phyloP scores from a whole-genome alignment of 2,113 vertebrate genomes.

The Oostethus manadensis region DNA sequence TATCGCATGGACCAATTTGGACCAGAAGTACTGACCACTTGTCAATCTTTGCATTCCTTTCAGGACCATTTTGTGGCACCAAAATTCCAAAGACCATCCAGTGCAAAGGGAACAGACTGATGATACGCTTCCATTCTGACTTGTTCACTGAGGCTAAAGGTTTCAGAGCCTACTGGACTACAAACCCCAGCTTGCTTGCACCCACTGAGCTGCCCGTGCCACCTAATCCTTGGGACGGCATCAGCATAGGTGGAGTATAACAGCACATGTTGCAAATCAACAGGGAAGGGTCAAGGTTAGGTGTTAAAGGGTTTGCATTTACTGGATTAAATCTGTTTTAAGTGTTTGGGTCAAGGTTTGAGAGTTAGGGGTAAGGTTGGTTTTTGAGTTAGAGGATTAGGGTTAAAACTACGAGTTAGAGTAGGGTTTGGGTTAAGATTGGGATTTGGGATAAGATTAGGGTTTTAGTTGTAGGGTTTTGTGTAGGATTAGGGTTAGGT shows the following conservation, averaged over 20 bases:
- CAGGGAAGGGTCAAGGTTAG: no score
- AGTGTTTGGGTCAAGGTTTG: no score
- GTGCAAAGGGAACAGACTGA: slow-evolving; percentile 54
- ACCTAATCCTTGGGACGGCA: slow-evolving; percentile 71
- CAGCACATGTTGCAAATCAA: no score
- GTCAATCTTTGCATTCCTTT: slow-evolving; percentile 7
- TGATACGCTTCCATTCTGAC: slow-evolving; percentile 68
- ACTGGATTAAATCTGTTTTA: no score
- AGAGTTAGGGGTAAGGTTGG: not conserved
- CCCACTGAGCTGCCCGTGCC: slow-evolving; percentile 66
- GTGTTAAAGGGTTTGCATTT: no score
- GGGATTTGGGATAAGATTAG: not conserved
- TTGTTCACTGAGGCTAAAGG: slow-evolving; percentile 68
- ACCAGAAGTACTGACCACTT: not conserved
- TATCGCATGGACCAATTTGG: not conserved
- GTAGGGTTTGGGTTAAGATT: not conserved
- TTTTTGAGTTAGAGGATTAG: not conserved
- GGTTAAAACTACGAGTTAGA: not conserved
- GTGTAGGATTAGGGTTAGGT: not conserved
- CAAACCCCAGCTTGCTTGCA: slow-evolving; percentile 49
- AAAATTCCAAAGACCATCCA: slow-evolving; percentile 49
- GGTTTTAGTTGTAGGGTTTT: not conserved
- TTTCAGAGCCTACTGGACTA: slow-evolving; percentile 72
- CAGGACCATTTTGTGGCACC: slow-evolving; percentile 73
- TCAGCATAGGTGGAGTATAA: slow-evolving; percentile 59